Conservation (phyloP, 2,797 vertebrate species). For the Lepilemur septentrionalis region DNA sequence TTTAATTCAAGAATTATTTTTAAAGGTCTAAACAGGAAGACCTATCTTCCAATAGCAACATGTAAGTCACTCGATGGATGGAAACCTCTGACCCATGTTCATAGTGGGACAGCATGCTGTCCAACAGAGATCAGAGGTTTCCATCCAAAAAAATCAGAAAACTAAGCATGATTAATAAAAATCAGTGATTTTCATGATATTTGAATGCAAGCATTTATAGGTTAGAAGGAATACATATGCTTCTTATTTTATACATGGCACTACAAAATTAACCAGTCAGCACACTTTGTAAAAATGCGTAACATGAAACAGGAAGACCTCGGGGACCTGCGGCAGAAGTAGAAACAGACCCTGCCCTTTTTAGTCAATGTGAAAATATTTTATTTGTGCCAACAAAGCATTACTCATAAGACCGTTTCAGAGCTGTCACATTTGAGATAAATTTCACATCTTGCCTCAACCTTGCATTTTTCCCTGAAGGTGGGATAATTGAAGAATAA, state of each 20-base stretch:
- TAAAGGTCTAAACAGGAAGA: not conserved
- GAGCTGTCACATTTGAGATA: constrained; percentile 60
- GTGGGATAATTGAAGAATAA: constrained; percentile 50
- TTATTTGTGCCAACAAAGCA: constrained; percentile 71
- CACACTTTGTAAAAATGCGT: constrained; percentile 67
- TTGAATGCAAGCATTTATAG: constrained; percentile 43
- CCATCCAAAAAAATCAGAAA: constrained; percentile 17
- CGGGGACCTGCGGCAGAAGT: constrained; percentile 58
- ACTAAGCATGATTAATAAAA: not conserved
- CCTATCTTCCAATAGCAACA: not conserved
- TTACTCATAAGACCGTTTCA: constrained; percentile 25
- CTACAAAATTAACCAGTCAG: constrained; percentile 73
- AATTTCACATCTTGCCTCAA: constrained; percentile 48
- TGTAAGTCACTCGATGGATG: not conserved
- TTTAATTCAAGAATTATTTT: not conserved
- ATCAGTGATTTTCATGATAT: constrained; percentile 52
- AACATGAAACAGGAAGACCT: constrained; percentile 67
- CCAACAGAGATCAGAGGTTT: not conserved
- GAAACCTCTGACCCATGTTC: not conserved
- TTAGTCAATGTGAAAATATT: constrained; percentile 67
- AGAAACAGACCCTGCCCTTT: constrained; percentile 70
- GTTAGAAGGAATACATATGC: constrained; percentile 66
- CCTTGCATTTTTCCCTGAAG: constrained; percentile 48
- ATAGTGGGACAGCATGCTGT: not conserved
- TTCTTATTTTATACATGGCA: constrained; percentile 68